Conservation (phyloP, 2,888 invertebrate genomes). For the Chesias legatella region DNA sequence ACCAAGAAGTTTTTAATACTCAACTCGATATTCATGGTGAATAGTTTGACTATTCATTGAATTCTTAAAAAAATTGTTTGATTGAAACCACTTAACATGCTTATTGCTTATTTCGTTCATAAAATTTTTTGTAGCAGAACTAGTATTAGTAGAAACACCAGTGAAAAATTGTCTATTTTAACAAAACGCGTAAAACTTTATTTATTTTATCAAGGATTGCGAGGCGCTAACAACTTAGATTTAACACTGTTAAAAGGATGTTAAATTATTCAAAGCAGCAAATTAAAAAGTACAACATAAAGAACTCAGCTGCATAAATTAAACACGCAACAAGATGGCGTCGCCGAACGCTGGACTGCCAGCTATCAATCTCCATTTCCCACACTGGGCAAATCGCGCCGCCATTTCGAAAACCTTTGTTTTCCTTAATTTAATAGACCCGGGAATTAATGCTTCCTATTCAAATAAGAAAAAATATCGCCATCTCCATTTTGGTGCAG, state of each 20-base stretch:
- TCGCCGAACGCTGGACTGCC: constrained; percentile 53
- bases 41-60: too few relatives aligned
- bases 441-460: constrained; percentile 67
- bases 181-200: too few relatives aligned
- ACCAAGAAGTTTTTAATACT: too few relatives aligned
- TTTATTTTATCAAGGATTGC: too few relatives aligned
- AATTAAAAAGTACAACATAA: constrained; percentile 19
- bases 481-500: constrained; percentile 55
- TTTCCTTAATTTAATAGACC: constrained; percentile 76
- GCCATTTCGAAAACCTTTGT: constrained; percentile 68
- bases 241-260: constrained; percentile 8
- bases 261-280: constrained; percentile 16
- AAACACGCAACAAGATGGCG: constrained; percentile 63
- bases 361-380: constrained; percentile 76
- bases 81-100: too few relatives aligned
- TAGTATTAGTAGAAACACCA: too few relatives aligned
- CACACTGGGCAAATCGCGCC: constrained; percentile 69
- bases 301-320: constrained; percentile 55
- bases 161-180: too few relatives aligned
- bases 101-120: too few relatives aligned
- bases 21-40: too few relatives aligned
- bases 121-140: too few relatives aligned
- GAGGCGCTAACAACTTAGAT: not conserved
- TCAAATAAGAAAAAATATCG: constrained; percentile 57
- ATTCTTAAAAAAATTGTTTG: too few relatives aligned